Conservation (phyloP, 2,113 vertebrate genomes). For the Myocastor coypus region DNA sequence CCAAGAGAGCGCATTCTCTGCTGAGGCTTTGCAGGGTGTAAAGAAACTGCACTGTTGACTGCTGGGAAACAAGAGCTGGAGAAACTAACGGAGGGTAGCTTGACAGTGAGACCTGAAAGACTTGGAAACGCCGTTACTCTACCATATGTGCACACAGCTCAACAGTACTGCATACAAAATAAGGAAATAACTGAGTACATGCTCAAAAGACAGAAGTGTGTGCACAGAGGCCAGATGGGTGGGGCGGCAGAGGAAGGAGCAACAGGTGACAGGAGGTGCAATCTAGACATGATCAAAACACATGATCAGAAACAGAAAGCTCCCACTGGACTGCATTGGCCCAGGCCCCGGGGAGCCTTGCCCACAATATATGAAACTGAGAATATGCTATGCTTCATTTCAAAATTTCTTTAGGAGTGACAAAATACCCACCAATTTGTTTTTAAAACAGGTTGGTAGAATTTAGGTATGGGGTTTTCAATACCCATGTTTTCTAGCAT, state of each 20-base stretch:
- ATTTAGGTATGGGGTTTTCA: neutral
- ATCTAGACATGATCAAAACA: neutral
- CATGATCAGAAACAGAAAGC: neutral
- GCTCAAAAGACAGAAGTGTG: rapidly evolving
- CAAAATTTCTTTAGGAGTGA: neutral
- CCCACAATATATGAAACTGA: rapidly evolving
- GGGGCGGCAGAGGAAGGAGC: no score
- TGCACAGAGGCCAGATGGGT: rapidly evolving
- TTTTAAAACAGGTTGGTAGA: neutral
- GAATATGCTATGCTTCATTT: no score
- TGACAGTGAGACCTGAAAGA: neutral
- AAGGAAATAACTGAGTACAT: neutral
- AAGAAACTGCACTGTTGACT: neutral
- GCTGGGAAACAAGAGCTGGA: rapidly evolving
- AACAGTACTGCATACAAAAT: no score
- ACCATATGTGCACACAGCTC: neutral
- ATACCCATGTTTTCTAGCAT: neutral
- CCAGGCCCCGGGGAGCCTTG: neutral
- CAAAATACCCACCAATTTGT: neutral
- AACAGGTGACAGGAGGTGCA: rapidly evolving
- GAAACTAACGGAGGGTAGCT: neutral
- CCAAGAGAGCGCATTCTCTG: neutral
- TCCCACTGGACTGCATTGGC: rapidly evolving
- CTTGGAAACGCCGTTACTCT: neutral
- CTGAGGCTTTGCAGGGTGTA: neutral